Evolutionary conservation across 2,888 invertebrate genomes (phyloP).

Genomic region (Acleris holmiana): DNA sequence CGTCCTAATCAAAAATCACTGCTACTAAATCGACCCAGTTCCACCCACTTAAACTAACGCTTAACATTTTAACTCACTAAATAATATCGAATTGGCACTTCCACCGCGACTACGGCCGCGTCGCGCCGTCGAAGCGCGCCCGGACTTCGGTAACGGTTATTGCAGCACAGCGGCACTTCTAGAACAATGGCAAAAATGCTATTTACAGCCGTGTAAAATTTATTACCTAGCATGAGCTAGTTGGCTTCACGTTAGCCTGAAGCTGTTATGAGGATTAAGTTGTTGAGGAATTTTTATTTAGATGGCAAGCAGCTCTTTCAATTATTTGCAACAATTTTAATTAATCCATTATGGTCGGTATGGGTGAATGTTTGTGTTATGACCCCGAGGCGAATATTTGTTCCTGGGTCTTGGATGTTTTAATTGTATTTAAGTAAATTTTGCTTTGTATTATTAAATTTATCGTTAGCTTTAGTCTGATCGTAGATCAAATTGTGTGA

Average conservation of each 20-base stretch:
- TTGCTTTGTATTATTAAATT: too few relatives aligned
- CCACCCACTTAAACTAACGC: background rate
- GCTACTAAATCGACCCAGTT: too few relatives aligned
- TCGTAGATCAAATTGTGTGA: too few relatives aligned
- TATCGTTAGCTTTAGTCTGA: too few relatives aligned
- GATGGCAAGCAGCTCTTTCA: too few relatives aligned
- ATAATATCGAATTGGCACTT: constrained; percentile 10
- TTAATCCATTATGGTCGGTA: too few relatives aligned
- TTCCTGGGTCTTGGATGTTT: too few relatives aligned
- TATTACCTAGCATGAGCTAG: constrained; percentile 17
- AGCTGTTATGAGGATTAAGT: background rate
- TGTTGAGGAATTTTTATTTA: background rate
- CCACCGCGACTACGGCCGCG: constrained; percentile 9
- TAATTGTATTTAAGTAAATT: too few relatives aligned
- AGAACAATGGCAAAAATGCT: constrained; percentile 37
- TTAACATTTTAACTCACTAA: background rate
- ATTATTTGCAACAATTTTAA: too few relatives aligned
- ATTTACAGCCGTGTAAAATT: constrained; percentile 28
- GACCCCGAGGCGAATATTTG: too few relatives aligned
- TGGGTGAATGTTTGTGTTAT: too few relatives aligned
- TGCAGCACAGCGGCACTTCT: constrained; percentile 25
- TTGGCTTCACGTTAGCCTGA: constrained; percentile 8
- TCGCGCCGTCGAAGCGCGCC: constrained; percentile 26
- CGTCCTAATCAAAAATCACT: too few relatives aligned
- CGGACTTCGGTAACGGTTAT: constrained; percentile 35